Evolutionary conservation across 2,797 vertebrate genomes (phyloP), one percentile per base, ranked within the genome.

Genomic region (Hyperoplus immaculatus): DNA sequence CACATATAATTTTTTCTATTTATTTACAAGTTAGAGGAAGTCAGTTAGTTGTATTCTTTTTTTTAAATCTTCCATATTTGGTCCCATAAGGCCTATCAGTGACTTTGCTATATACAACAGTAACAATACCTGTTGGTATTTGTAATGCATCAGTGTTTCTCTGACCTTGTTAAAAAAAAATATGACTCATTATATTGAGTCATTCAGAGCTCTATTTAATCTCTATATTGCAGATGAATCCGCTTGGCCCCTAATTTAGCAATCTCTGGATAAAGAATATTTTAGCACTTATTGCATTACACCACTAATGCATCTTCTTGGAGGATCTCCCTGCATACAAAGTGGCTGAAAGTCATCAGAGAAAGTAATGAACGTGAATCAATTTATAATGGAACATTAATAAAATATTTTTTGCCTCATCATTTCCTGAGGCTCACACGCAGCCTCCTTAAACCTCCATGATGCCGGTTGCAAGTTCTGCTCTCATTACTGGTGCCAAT

Each of bases 311-410:
- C 69, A 51, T 81, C 62, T 64, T 78, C 67, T 75, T 69, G 75
- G 81, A 89, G 85, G 80, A 90, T 68, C 49, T 47, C 66, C 59
- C 50, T 74, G 80, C 87, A 87, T 88, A 78, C 72, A 91, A 88
- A 92, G 80, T 84, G 77, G 87, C 80, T 65, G 75, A 75, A 87
- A 87, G 85, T 89, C 89, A 87, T 91, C 82, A 89, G 72, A 86
- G 69, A 88, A 88, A 87, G 78, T 89, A 92, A 94, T 92, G 90
- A 92, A 87, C 75, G 63, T 58, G 50, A 88, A 92, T 95, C 46
- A 45, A 93, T 92, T 93, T 94, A 93, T 93, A 94, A 93, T 91
- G 79, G 60, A 41, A 67, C 85, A 92, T 95, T 93, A 91, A 94
- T 93, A 92, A 92, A 88, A 88, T 80, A 91, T 90, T 82, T 83